Evolutionary conservation across 2,113 vertebrate genomes (phyloP), one percentile per base, ranked within the genome.

Genomic region (Eurypyga helias): DNA sequence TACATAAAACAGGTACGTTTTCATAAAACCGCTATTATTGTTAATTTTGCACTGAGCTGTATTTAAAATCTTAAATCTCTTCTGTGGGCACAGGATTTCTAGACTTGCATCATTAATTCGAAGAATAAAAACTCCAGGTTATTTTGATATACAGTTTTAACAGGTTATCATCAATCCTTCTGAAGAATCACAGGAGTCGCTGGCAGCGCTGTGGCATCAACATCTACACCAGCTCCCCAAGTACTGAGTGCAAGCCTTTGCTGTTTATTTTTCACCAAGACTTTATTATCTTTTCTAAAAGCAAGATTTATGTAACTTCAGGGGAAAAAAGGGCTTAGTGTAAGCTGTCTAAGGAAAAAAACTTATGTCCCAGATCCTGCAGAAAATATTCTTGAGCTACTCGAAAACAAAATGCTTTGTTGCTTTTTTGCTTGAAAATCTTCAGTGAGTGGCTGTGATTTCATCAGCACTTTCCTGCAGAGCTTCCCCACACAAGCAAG

Each of bases 81-180:
- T 38, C 2, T 2, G 13, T 33, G 43, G 57, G 72, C 6, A 13
- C 3, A n/a, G 0, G 2, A 18, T 21, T 61, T 34, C 51, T 38
- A 7, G 1, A 51, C 21, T 9, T 83, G 51, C 33, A 61, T 10
- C 11, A 5, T 19, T 34, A 17, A 54, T 19, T 4, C 89, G 62
- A 83, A 43, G 29, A 67, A 52, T n/a, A 38, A 82, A 60, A 90
- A 65, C 9, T n/a, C 16, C 41, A 70, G 29, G 10, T 65, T 60
- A 51, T 79, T 61, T 55, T 34, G 46, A 55, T 23, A 33, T 2
- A 21, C 83, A 64, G 28, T 70, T 31, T 60, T 23, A 83, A 24
- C 13, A 57, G 33, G 19, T 61, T 90, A 7, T 17, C 71, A 61
- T 57, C 20, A 70, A 38, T 33, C 43, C 10, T 41, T 26, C 48